These are phyloP conservation scores for Aulostomus chinensis DNA, from an alignment of 2,797 vertebrate species.

Conservation along the genomic window DNA sequence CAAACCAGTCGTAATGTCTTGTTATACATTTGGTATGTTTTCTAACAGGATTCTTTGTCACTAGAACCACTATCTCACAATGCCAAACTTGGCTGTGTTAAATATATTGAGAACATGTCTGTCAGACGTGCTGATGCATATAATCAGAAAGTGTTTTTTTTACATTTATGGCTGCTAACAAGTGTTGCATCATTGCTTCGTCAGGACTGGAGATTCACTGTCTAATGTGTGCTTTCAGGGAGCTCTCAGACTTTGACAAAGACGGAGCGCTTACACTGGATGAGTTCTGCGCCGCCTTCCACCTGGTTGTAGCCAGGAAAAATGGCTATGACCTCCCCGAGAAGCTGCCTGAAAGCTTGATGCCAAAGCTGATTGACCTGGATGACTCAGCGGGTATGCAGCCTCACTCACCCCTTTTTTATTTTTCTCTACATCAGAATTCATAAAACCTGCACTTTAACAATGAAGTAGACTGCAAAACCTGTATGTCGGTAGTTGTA, in stretches of 20 bases:
- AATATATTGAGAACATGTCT: too few relatives aligned
- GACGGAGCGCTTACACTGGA: constrained; percentile 97
- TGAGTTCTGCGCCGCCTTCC: constrained; percentile 98
- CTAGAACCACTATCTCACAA: too few relatives aligned
- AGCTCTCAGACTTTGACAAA: constrained; percentile 99
- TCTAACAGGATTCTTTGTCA: too few relatives aligned
- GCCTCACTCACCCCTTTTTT: background rate
- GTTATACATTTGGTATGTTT: too few relatives aligned
- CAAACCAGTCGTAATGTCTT: too few relatives aligned
- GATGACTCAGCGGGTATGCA: constrained; percentile 92
- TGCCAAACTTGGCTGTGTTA: too few relatives aligned
- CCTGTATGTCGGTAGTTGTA: too few relatives aligned
- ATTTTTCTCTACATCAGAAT: constrained; percentile 2
- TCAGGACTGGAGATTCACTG: constrained; percentile 8
- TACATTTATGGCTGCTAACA: background rate
- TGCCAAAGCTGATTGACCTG: constrained; percentile 99
- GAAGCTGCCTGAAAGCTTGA: constrained; percentile 97
- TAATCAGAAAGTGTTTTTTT: background rate
- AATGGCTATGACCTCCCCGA: constrained; percentile 98
- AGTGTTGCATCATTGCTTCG: background rate
- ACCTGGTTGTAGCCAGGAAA: constrained; percentile 97
- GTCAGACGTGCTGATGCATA: too few relatives aligned
- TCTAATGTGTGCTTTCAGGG: constrained; percentile 78
- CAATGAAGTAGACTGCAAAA: too few relatives aligned
- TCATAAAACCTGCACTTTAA: constrained; percentile 13